These are phyloP conservation scores for Tragelaphus strepsiceros DNA, from an alignment of 2,113 vertebrate genomes.

Conservation along the genomic window DNA sequence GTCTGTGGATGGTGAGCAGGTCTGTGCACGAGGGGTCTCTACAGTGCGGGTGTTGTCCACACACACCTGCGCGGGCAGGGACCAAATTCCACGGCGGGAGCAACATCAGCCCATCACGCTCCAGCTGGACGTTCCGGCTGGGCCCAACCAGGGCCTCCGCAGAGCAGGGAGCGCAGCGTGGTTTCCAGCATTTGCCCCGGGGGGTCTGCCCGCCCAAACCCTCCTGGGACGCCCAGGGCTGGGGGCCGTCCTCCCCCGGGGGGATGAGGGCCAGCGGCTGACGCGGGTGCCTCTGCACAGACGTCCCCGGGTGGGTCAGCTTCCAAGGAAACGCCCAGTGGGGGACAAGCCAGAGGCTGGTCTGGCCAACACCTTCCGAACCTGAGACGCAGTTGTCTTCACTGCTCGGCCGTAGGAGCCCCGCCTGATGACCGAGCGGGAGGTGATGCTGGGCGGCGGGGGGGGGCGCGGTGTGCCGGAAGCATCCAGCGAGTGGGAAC, in stretches of 20 bases:
- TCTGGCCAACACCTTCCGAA: background rate
- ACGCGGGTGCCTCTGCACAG: fast-evolving
- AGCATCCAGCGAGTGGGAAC: background rate
- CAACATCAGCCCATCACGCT: slow-evolving; percentile 33
- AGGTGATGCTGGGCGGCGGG: background rate
- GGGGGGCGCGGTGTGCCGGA: fast-evolving
- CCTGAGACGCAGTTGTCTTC: fast-evolving
- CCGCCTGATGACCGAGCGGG: background rate
- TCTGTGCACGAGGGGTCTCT: slow-evolving; percentile 67
- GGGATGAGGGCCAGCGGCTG: background rate
- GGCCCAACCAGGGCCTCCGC: background rate
- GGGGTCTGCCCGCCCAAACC: background rate
- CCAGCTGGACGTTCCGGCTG: fast-evolving
- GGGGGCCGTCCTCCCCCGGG: background rate
- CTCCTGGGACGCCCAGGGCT: fast-evolving
- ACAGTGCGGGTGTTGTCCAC: slow-evolving; percentile 39
- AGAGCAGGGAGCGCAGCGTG: fast-evolving
- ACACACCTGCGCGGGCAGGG: background rate
- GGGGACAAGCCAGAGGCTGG: no score
- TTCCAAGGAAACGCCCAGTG: background rate
- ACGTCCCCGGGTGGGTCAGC: background rate
- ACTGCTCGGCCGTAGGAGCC: fast-evolving
- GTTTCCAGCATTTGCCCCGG: background rate
- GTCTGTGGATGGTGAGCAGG: slow-evolving; percentile 48
- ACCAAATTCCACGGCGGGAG: background rate